phyloP scores from a whole-genome alignment of 2,797 vertebrate genomes.

The Trachops cirrhosus region DNA sequence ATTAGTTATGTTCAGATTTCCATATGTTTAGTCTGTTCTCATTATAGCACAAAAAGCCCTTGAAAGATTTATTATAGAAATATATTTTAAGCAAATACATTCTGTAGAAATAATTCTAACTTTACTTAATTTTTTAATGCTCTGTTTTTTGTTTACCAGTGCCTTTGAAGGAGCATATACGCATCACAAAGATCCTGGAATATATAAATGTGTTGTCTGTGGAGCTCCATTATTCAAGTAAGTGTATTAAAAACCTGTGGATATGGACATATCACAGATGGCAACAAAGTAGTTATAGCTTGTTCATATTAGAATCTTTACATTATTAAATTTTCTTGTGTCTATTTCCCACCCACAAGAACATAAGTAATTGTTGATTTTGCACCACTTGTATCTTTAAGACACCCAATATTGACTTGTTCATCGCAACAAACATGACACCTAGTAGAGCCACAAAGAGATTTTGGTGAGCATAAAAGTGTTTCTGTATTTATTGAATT shows the following conservation, averaged over 20 bases:
- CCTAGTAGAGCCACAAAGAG: neutral
- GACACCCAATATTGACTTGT: neutral
- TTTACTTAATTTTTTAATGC: slow-evolving; percentile 47
- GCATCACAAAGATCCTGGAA: slow-evolving; percentile 91
- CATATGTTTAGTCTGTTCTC: slow-evolving; percentile 61
- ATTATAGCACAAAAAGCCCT: slow-evolving; percentile 48
- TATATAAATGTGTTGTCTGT: slow-evolving; percentile 94
- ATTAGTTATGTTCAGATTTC: slow-evolving; percentile 65
- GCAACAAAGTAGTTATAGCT: neutral
- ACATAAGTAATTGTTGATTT: slow-evolving; percentile 21
- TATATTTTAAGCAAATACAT: slow-evolving; percentile 38
- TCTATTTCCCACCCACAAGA: neutral
- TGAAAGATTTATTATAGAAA: slow-evolving; percentile 61
- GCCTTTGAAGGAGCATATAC: slow-evolving; percentile 93
- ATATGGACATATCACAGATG: neutral
- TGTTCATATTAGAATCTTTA: neutral
- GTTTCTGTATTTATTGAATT: slow-evolving; percentile 1
- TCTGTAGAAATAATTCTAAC: slow-evolving; percentile 48
- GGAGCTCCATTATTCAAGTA: slow-evolving; percentile 91
- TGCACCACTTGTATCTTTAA: neutral
- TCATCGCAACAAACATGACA: neutral
- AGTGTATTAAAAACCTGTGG: slow-evolving; percentile 71
- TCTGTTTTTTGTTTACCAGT: slow-evolving; percentile 81
- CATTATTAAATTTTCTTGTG: neutral
- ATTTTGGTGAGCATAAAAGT: slow-evolving; percentile 30